Base-by-base conservation (phyloP, 2,888 invertebrate genomes). In the Drosophila neonasuta region DNA sequence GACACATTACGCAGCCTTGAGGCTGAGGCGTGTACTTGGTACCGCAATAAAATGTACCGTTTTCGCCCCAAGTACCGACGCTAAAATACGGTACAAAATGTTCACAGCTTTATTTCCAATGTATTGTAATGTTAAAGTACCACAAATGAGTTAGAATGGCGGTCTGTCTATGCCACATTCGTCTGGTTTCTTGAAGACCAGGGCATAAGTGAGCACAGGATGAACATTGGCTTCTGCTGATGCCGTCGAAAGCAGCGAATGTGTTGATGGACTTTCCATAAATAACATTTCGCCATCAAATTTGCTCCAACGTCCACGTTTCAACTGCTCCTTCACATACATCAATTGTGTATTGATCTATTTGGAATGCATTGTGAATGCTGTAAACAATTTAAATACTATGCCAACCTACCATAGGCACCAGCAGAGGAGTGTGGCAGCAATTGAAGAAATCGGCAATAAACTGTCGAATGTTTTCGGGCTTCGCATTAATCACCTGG, bases 241-340 rank as follows among this genome's bases (percentile, higher is more conserved):
- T 1, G 74, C 63, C 7, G 70, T 71, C 2, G 86, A 86, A 3
- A 80, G 49, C 3, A 88, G 63, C 0, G 87, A 86, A 17, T 88
- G 87, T 0, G 75, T 79, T 7, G 86, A 86, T 0, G 63, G 72
- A 11, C 57, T 76, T 13, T 83, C 84, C 68, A 69, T 76, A 50
- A 86, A 81, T 11, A 86, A 46, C 58, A 70, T 57, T 52, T 88
- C 88, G 0, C 77, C 86, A 73, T 86, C 86, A 30, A 69, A 88
- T 34, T 72, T 70, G 48, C 84, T 77, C 79, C 80, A 88, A 11
- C 77, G 81, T 3, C 80, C 84, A 1, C 68, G 74, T 11, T 72
- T 70, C 7, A 86, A 30, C 15, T 84, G 77, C 4, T 79, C 77
- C 11, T 81, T 77, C 0, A 86, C 88, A 20, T 76, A 79, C 30